Evolutionary conservation across 2,113 vertebrate species (phyloP).

Genomic region (Ptilonorhynchus violaceus): DNA sequence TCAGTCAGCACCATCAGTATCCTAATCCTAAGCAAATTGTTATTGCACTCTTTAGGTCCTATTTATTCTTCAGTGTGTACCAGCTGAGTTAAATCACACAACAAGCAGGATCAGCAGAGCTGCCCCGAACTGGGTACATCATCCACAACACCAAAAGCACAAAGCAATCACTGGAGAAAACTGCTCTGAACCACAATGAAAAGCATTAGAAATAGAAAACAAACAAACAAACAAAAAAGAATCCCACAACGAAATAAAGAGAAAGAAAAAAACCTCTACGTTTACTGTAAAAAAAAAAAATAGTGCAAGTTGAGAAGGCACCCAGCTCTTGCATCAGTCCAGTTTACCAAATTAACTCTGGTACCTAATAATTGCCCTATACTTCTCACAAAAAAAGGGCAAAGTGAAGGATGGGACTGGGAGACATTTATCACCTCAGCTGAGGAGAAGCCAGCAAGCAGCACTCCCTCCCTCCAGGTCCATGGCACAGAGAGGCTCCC

Average conservation of each 20-base stretch:
- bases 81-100: neutral
- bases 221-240: too few relatives aligned
- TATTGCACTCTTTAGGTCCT: neutral
- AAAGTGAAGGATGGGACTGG: neutral
- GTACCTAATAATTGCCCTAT: neutral
- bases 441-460: neutral
- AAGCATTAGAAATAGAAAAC: neutral
- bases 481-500: neutral
- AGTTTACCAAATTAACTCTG: neutral
- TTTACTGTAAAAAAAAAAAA: neutral
- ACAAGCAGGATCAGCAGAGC: neutral
- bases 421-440: neutral
- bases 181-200: neutral
- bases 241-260: neutral
- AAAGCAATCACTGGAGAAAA: neutral
- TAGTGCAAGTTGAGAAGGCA: neutral
- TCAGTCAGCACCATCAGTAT: neutral
- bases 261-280: rapidly evolving
- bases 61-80: neutral
- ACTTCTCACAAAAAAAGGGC: neutral
- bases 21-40: neutral
- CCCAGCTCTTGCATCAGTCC: neutral
- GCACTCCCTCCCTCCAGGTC: neutral
- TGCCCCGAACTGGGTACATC: neutral
- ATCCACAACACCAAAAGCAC: neutral